Percentiles rank a stretch among this genome's conserved stretches.
These are phyloP conservation scores for Mastomys coucha DNA, from an alignment of 2,113 vertebrate genomes.

Conservation along the genomic window DNA sequence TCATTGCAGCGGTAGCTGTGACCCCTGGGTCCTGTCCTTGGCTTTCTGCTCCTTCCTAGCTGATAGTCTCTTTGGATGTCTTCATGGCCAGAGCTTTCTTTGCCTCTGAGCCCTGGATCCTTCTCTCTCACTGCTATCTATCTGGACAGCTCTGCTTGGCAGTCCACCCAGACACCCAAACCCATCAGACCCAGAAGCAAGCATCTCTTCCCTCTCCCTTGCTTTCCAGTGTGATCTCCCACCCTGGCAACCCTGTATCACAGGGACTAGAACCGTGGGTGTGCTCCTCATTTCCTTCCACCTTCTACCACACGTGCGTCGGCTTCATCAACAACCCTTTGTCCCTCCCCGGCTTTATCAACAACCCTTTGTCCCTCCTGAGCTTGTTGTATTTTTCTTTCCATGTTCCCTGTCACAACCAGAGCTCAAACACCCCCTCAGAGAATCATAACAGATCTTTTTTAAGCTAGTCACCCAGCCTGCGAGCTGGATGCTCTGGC, in stretches of 20 bases:
- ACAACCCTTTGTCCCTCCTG: not conserved
- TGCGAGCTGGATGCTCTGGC: not conserved
- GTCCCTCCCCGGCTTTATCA: not conserved
- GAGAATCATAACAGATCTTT: not conserved
- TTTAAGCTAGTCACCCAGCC: not conserved
- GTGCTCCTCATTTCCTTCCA: not conserved
- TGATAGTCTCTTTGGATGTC: fast-evolving
- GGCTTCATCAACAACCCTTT: not conserved
- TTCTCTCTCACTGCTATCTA: not conserved
- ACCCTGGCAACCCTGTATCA: not conserved
- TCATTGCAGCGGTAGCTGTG: not conserved
- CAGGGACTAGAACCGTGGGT: not conserved
- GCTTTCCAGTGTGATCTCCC: not conserved
- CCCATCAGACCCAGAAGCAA: not conserved
- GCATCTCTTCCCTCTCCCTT: too few species aligned
- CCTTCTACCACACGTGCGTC: not conserved
- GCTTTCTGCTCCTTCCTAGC: too few species aligned
- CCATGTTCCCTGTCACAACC: not conserved
- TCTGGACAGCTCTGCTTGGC: not conserved
- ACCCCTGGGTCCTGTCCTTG: not conserved
- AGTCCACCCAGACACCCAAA: too few species aligned
- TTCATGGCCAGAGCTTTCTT: not conserved
- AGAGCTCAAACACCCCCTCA: not conserved
- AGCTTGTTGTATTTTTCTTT: not conserved
- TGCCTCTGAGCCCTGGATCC: not conserved